Evolutionary conservation across 2,113 vertebrate species (phyloP).

Genomic region (Colossoma macropomum): DNA sequence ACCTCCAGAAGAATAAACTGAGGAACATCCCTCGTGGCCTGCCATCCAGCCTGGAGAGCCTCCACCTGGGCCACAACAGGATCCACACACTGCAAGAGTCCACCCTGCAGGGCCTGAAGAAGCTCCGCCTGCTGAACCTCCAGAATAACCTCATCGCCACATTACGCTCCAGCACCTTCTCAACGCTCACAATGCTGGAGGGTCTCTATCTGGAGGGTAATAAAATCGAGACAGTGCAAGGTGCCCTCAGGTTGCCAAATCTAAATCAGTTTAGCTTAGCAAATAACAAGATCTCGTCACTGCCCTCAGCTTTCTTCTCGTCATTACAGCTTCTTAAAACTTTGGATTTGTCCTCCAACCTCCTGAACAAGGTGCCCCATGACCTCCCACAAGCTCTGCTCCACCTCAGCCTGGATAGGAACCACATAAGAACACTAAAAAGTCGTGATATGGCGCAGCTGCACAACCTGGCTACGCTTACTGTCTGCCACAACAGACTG

Average conservation of each 20-base stretch:
- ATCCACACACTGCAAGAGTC: conserved; percentile 71
- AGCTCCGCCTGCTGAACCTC: conserved; percentile 78
- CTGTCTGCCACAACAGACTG: conserved; percentile 80
- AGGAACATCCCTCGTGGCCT: conserved; percentile 73
- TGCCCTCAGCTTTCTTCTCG: conserved; percentile 74
- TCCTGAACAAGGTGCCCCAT: conserved; percentile 74
- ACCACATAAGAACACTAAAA: conserved; percentile 74
- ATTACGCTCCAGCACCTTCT: conserved; percentile 66
- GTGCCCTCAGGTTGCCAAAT: conserved; percentile 68
- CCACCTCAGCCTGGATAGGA: conserved; percentile 82
- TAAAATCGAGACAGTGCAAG: conserved; percentile 71
- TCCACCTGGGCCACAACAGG: conserved; percentile 80
- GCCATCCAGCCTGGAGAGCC: conserved; percentile 76
- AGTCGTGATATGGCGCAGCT: conserved; percentile 77
- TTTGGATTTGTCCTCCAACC: conserved; percentile 80
- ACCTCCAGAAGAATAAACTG: conserved; percentile 85
- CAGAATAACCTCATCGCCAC: conserved; percentile 78
- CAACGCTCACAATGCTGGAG: conserved; percentile 73
- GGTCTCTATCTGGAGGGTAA: conserved; percentile 79
- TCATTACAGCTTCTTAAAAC: conserved; percentile 73
- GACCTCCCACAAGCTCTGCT: conserved; percentile 78
- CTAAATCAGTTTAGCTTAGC: conserved; percentile 77
- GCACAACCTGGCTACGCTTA: conserved; percentile 77
- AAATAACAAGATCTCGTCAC: conserved; percentile 73
- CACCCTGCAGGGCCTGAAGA: conserved; percentile 78